These are phyloP conservation scores for Pyrrhia umbra DNA, from an alignment of 2,888 invertebrate species.

Conservation along the genomic window DNA sequence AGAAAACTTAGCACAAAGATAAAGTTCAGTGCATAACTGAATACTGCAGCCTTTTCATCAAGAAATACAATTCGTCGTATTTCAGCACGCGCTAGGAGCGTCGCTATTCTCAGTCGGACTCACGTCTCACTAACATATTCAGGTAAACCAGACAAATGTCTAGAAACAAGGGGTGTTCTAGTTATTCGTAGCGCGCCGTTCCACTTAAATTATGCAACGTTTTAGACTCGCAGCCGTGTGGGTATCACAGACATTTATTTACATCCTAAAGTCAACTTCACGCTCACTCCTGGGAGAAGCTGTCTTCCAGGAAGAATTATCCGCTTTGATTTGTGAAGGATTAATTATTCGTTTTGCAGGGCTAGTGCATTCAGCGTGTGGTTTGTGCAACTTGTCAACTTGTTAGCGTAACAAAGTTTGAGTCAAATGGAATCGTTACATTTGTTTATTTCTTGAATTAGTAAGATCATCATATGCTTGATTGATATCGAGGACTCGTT, in stretches of 20 bases:
- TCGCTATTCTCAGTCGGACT: constrained; percentile 26
- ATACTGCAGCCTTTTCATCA: constrained; percentile 27
- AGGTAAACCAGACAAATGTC: constrained; percentile 56
- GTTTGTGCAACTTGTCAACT: background rate
- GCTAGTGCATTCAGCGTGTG: background rate
- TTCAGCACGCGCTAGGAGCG: background rate
- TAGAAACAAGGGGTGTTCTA: constrained; percentile 50
- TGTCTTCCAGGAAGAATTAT: constrained; percentile 17
- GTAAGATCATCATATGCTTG: no score
- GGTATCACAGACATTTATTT: constrained; percentile 43
- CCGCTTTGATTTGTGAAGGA: constrained; percentile 33
- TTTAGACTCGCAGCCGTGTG: constrained; percentile 35
- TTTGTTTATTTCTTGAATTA: background rate
- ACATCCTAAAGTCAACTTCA: constrained; percentile 49
- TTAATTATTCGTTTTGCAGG: constrained; percentile 36
- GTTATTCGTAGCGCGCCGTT: constrained; percentile 51
- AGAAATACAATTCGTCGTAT: constrained; percentile 29
- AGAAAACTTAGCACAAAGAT: constrained; percentile 11
- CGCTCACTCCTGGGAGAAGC: constrained; percentile 3
- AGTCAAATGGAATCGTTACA: background rate
- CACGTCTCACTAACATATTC: constrained; percentile 51
- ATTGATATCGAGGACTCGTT: no score
- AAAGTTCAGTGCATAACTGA: constrained; percentile 30
- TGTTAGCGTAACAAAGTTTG: background rate
- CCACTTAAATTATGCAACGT: constrained; percentile 59